Conservation (phyloP, 2,797 vertebrate genomes). For the Halcyon smyrnensis region DNA sequence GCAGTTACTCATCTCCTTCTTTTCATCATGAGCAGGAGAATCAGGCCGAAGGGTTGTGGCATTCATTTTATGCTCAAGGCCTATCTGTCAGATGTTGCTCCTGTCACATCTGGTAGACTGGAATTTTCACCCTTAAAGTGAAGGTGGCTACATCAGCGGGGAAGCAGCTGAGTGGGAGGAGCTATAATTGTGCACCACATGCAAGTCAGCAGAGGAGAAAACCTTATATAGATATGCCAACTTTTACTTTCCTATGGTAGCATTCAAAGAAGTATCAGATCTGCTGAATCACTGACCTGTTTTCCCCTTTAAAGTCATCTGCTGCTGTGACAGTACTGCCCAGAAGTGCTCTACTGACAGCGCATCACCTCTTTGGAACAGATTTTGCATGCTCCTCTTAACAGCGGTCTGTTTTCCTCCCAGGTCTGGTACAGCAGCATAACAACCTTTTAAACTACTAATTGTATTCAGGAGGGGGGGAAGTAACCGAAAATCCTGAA, state of each 20-base stretch:
- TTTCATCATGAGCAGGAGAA: not conserved
- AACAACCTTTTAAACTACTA: not conserved
- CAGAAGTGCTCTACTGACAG: not conserved
- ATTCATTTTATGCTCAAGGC: not conserved
- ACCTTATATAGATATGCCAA: not conserved
- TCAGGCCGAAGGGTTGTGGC: not conserved
- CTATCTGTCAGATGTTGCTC: not conserved
- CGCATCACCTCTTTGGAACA: not conserved
- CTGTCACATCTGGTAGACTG: not conserved
- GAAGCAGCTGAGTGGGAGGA: not conserved
- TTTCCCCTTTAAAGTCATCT: not conserved
- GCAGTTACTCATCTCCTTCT: not conserved
- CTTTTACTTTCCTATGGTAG: not conserved
- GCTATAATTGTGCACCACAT: not conserved
- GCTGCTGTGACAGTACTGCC: not conserved
- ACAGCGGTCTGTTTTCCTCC: not conserved
- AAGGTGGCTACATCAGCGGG: not conserved
- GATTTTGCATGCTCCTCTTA: not conserved
- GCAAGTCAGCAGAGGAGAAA: not conserved
- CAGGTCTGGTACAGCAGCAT: not conserved
- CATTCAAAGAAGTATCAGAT: not conserved
- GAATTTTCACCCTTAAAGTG: not conserved
- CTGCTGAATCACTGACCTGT: not conserved
- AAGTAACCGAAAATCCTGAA: not conserved
- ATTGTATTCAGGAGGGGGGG: not conserved